Evolutionary conservation across 2,888 invertebrate species (phyloP).

Genomic region (Heterodera filipjevi): DNA sequence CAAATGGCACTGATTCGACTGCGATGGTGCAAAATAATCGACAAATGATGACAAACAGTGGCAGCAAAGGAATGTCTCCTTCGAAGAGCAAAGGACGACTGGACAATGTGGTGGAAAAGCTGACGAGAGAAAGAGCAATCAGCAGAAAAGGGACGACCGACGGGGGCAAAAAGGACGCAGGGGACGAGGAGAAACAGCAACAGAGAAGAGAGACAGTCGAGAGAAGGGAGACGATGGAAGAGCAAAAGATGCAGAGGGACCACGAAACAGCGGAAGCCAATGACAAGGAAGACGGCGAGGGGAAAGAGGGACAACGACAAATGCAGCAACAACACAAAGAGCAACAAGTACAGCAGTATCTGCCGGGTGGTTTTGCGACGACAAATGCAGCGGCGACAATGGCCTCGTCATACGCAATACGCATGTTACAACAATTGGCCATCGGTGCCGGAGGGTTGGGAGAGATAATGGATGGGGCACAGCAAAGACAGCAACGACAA

Average conservation of each 20-base stretch:
- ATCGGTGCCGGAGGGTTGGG: background rate
- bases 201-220: background rate
- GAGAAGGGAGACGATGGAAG: background rate
- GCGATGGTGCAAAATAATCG: background rate
- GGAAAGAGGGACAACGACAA: background rate
- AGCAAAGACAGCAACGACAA: background rate
- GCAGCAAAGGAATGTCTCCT: slow-evolving; percentile 1
- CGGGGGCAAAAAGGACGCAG: background rate
- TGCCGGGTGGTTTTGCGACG: background rate
- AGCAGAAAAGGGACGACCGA: background rate
- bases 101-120: slow-evolving; percentile 12
- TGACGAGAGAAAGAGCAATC: slow-evolving; percentile 1
- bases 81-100: background rate
- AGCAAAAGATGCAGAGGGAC: background rate
- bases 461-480: background rate
- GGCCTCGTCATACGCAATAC: slow-evolving; percentile 6
- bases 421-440: slow-evolving; percentile 23
- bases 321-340: background rate
- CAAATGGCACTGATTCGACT: background rate
- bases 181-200: background rate
- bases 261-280: background rate
- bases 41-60: background rate
- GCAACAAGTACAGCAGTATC: background rate
- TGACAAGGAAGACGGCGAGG: background rate
- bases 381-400: background rate